Evolutionary conservation across 2,888 invertebrate genomes (phyloP).

Genomic region (Nudaria mundana): DNA sequence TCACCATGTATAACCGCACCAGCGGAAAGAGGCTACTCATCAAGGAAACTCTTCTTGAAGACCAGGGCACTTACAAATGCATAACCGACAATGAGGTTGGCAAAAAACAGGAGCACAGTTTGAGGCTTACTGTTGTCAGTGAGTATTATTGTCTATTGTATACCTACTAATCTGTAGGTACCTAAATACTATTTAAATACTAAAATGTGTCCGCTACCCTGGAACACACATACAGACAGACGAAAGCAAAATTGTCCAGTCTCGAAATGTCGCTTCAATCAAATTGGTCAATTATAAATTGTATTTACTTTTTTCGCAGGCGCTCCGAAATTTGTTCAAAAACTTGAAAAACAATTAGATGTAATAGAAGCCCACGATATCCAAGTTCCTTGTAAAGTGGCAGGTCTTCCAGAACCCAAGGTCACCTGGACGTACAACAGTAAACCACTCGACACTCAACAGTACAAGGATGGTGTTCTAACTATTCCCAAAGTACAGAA

Average conservation of each 20-base stretch:
- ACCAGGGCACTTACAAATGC: conserved; percentile 59
- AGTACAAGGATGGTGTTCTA: conserved; percentile 38
- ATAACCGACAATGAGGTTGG: conserved; percentile 54
- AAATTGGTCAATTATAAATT: conserved; percentile 23
- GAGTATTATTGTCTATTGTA: background rate
- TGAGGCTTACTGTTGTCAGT: conserved; percentile 56
- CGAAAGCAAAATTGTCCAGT: no score
- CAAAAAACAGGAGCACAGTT: conserved; percentile 46
- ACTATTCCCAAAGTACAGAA: conserved; percentile 48
- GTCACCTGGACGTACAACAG: conserved; percentile 53
- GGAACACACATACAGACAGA: no score
- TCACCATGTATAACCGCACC: conserved; percentile 62
- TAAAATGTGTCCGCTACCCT: no score
- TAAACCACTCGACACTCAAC: conserved; percentile 31
- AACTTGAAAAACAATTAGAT: conserved; percentile 36
- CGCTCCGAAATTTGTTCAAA: conserved; percentile 43
- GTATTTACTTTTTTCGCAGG: conserved; percentile 47
- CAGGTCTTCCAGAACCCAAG: conserved; percentile 43
- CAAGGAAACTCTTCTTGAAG: conserved; percentile 48
- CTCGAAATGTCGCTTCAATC: no score
- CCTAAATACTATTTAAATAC: no score
- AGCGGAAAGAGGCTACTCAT: conserved; percentile 61
- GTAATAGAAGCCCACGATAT: conserved; percentile 46
- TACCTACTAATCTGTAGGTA: background rate
- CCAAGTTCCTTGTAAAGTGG: conserved; percentile 49